Conservation (phyloP, 2,113 vertebrate genomes). For the Bombycilla garrulus region DNA sequence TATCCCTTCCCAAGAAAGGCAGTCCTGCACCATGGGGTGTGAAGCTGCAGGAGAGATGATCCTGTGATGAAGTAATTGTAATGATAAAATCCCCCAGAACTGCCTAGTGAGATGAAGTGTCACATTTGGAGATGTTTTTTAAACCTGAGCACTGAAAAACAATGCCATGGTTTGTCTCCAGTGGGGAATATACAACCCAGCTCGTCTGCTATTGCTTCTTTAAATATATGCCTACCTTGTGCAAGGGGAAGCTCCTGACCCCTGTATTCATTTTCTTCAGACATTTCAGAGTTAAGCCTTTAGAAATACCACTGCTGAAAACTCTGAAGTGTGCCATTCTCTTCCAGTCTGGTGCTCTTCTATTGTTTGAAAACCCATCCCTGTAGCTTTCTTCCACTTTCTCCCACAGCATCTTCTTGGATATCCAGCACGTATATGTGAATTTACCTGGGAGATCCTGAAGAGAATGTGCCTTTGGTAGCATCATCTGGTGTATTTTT, state of each 20-base stretch:
- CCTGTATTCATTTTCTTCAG: neutral
- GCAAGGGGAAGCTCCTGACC: neutral
- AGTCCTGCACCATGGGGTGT: neutral
- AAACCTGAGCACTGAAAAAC: neutral
- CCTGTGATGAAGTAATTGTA: neutral
- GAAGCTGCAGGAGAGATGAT: neutral
- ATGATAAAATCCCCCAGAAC: neutral
- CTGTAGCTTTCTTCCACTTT: neutral
- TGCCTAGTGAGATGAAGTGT: neutral
- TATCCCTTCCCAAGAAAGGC: neutral
- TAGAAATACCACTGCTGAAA: neutral
- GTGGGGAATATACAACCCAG: neutral
- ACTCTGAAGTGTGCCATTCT: neutral
- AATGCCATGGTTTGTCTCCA: neutral
- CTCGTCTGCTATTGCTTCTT: neutral
- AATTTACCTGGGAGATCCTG: neutral
- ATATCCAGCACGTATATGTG: accelerated
- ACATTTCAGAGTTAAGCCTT: neutral
- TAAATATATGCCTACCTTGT: neutral
- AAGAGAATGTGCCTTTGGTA: neutral
- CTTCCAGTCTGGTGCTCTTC: neutral
- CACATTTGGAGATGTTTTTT: neutral
- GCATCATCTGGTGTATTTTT: neutral
- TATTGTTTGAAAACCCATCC: neutral
- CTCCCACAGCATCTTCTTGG: neutral